These are phyloP conservation scores for Syngnathus typhle DNA, from an alignment of 2,113 vertebrate genomes.

Conservation along the genomic window DNA sequence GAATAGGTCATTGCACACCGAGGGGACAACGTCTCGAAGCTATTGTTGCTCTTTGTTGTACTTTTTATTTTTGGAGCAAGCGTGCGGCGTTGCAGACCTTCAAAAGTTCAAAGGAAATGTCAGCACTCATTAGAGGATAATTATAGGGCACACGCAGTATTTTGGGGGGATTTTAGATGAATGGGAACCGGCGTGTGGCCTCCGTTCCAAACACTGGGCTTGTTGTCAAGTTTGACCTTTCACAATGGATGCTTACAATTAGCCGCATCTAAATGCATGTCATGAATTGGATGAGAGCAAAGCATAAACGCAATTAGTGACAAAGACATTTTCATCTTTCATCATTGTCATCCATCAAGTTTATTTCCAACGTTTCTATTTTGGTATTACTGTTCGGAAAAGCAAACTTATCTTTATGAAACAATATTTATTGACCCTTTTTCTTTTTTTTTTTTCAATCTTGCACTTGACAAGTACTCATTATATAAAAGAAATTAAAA, in stretches of 20 bases:
- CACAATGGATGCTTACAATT: conserved; percentile 31
- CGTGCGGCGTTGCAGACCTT: conserved; percentile 39
- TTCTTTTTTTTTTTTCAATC: no score
- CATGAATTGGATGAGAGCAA: conserved; percentile 22
- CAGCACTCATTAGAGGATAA: conserved; percentile 42
- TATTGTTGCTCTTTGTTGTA: conserved; percentile 7
- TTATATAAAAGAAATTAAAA: no score
- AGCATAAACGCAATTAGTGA: not conserved
- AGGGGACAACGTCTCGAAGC: conserved; percentile 13
- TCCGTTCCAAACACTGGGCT: conserved; percentile 7
- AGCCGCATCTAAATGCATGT: conserved; percentile 36
- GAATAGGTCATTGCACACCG: conserved; percentile 56
- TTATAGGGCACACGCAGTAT: conserved; percentile 4
- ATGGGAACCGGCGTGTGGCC: conserved; percentile 15
- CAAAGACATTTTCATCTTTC: no score
- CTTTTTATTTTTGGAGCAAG: conserved; percentile 7
- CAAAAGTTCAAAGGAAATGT: conserved; percentile 42
- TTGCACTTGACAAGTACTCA: no score
- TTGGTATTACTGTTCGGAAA: no score
- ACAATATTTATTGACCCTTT: no score
- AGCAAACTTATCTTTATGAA: not conserved
- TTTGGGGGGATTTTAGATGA: conserved; percentile 17
- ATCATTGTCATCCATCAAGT: no score
- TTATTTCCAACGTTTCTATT: no score
- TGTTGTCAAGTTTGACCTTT: conserved; percentile 52